Evolutionary conservation across 2,113 vertebrate species (phyloP).

Genomic region (Nestor notabilis): DNA sequence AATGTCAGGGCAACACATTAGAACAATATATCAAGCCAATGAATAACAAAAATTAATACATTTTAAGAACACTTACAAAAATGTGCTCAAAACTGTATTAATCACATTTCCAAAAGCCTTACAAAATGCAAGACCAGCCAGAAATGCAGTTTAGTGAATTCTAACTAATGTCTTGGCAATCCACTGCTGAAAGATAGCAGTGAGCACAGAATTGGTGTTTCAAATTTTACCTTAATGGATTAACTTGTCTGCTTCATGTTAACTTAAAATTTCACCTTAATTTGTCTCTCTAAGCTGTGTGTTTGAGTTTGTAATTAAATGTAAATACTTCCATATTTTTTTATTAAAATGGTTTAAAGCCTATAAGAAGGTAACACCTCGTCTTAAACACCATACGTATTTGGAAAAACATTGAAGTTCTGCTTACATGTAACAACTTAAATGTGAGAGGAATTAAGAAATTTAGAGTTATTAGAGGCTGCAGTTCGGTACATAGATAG

Average conservation of each 20-base stretch:
- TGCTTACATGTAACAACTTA: background rate
- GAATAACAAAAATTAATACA: background rate
- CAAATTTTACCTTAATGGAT: background rate
- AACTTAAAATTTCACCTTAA: constrained; percentile 25
- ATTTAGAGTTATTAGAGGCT: background rate
- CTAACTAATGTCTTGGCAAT: background rate
- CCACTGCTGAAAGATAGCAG: background rate
- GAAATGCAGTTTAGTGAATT: background rate
- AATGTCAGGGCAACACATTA: background rate
- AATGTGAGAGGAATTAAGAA: background rate
- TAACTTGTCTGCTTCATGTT: background rate
- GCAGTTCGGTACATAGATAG: background rate
- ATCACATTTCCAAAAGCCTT: background rate
- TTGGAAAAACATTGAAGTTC: background rate
- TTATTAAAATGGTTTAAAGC: background rate
- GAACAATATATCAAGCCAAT: background rate
- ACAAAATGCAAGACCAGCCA: background rate
- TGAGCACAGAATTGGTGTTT: background rate
- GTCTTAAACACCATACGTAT: background rate
- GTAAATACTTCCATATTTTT: background rate
- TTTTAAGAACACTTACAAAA: background rate
- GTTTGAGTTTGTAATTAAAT: constrained; percentile 26
- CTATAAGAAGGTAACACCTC: background rate
- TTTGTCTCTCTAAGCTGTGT: background rate
- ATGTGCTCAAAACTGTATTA: background rate